These are phyloP conservation scores for Batillaria attramentaria DNA, from an alignment of 1,140 invertebrate species.

Conservation along the genomic window DNA sequence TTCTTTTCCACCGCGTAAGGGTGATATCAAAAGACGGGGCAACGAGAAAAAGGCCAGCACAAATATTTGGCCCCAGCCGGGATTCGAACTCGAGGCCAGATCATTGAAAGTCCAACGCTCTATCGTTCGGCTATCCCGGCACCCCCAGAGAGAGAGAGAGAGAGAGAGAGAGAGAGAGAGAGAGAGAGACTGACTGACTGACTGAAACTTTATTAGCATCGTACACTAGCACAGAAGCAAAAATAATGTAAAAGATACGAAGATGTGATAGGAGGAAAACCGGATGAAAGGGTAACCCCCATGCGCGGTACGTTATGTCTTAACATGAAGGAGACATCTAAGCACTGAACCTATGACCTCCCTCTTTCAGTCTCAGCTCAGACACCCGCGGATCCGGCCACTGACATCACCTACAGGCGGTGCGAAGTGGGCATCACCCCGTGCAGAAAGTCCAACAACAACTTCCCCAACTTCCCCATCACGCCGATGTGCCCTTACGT, in stretches of 20 bases:
- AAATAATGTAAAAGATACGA: too few species aligned
- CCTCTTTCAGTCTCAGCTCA: not conserved
- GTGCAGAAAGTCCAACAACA: constrained; percentile 27
- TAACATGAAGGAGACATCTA: not conserved
- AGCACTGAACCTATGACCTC: not conserved
- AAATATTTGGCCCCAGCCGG: too few species aligned
- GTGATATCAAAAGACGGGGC: too few species aligned
- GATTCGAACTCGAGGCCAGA: too few species aligned
- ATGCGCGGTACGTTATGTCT: not conserved
- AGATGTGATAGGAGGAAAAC: too few species aligned
- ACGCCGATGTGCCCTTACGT: constrained; percentile 29
- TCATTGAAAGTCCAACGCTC: too few species aligned
- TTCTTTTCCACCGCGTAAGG: too few species aligned
- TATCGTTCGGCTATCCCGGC: too few species aligned
- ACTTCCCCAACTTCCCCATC: constrained; percentile 28
- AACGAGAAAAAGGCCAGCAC: too few species aligned
- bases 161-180: not conserved
- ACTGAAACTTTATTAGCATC: not conserved
- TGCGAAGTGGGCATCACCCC: constrained; percentile 10
- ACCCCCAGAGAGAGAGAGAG: not conserved
- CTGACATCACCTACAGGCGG: constrained; percentile 11
- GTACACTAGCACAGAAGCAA: not conserved
- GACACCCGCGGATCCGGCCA: not conserved
- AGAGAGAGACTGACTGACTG: not conserved
- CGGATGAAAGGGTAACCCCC: too few species aligned